These are phyloP conservation scores for Penaeus monodon DNA, from an alignment of 2,888 invertebrate genomes.

Conservation along the genomic window DNA sequence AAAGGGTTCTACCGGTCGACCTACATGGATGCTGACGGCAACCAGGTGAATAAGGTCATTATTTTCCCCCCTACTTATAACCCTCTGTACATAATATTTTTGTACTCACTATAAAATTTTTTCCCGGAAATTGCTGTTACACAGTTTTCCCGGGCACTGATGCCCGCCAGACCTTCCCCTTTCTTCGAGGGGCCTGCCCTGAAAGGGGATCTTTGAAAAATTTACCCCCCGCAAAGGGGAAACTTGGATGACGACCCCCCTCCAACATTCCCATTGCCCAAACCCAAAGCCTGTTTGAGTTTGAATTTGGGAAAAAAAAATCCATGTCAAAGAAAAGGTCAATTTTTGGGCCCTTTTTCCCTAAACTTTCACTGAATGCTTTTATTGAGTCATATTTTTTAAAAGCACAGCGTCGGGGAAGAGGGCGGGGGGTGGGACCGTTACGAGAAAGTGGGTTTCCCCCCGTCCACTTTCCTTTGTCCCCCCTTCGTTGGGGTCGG, in stretches of 20 bases:
- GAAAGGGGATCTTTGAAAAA: conserved; percentile 75
- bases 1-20: conserved; percentile 88
- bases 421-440: too few relatives aligned
- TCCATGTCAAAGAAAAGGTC: too few relatives aligned
- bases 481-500: too few relatives aligned
- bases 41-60: conserved; percentile 70
- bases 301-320: background rate
- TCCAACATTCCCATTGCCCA: conserved; percentile 75
- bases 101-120: background rate
- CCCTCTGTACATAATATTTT: conserved; percentile 63
- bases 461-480: too few relatives aligned
- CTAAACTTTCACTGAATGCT: too few relatives aligned
- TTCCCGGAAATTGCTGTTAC: conserved; percentile 70
- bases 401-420: too few relatives aligned
- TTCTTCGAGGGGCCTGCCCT: conserved; percentile 81
- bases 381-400: too few relatives aligned
- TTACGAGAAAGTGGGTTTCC: too few relatives aligned
- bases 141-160: conserved; percentile 69
- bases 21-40: conserved; percentile 78
- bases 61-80: too few relatives aligned
- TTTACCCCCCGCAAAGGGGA: conserved; percentile 83
- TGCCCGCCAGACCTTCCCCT: conserved; percentile 79
- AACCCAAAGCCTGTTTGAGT: conserved; percentile 19
- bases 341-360: too few relatives aligned
- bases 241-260: conserved; percentile 79